Evolutionary conservation across 2,888 invertebrate species (phyloP).

Genomic region (Coenonympha arcania): DNA sequence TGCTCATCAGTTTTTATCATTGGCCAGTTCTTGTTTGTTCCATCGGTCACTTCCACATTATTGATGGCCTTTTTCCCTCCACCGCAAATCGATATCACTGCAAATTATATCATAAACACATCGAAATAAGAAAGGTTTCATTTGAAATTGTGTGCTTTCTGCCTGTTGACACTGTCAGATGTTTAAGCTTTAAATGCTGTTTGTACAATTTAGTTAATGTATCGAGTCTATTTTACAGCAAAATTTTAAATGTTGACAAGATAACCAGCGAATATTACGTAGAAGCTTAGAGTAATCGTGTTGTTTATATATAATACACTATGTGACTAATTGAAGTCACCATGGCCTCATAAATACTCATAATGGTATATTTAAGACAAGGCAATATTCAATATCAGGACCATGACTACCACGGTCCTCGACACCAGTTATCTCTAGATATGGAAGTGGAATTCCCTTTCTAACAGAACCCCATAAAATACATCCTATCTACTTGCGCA

Average conservation of each 20-base stretch:
- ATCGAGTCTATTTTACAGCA: constrained; percentile 17
- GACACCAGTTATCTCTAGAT: constrained; percentile 33
- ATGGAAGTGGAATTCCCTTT: constrained; percentile 39
- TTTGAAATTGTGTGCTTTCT: constrained; percentile 25
- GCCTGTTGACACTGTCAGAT: constrained; percentile 22
- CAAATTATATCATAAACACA: constrained; percentile 28
- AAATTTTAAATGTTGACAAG: constrained; percentile 14
- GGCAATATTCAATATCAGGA: constrained; percentile 22
- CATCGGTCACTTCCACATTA: constrained; percentile 70
- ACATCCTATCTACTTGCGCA: constrained; percentile 52
- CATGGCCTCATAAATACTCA: constrained; percentile 7
- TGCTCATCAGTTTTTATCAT: constrained; percentile 75
- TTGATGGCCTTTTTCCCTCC: constrained; percentile 64
- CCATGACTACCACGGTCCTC: constrained; percentile 28
- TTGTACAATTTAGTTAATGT: constrained; percentile 34
- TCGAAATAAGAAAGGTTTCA: constrained; percentile 28
- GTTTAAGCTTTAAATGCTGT: constrained; percentile 31
- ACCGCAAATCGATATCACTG: constrained; percentile 39
- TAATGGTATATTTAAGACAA: constrained; percentile 19
- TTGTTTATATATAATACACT: neutral
- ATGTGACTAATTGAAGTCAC: neutral
- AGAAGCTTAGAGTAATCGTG: constrained; percentile 6
- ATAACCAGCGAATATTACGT: constrained; percentile 8
- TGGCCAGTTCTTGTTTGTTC: constrained; percentile 68
- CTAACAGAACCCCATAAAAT: constrained; percentile 50